A percentile compares a stretch with the other conserved stretches of the same genome.
Conservation (phyloP, 2,797 vertebrate genomes). For the Chloroceryle inda region DNA sequence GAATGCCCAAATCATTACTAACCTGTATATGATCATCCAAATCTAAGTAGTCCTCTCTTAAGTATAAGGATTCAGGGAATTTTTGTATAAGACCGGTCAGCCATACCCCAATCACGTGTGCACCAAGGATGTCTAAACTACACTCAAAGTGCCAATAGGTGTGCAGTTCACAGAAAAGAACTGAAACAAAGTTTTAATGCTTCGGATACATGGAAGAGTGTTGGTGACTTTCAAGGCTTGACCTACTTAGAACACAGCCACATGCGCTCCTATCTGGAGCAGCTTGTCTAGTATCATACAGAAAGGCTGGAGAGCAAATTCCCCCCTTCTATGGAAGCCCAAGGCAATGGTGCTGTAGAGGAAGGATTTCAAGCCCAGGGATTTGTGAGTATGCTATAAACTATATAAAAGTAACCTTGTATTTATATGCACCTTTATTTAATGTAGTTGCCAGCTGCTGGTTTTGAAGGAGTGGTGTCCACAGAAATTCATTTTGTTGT, state of each 20-base stretch:
- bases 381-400: rapidly evolving
- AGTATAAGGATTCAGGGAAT: background rate
- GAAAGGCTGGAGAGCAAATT: background rate
- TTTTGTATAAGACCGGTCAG: rapidly evolving
- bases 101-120: background rate
- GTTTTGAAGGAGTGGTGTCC: background rate
- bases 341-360: background rate
- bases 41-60: background rate
- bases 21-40: background rate
- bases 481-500: background rate
- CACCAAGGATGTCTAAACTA: background rate
- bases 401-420: background rate
- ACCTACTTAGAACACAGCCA: slow-evolving; percentile 27
- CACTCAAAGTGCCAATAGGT: too few species aligned
- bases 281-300: background rate
- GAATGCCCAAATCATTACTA: background rate
- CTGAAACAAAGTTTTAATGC: background rate
- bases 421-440: background rate
- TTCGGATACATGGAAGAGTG: background rate
- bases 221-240: background rate
- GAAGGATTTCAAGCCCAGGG: background rate
- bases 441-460: background rate
- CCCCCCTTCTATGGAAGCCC: background rate
- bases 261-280: background rate
- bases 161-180: background rate